Base-by-base conservation (phyloP, 2,888 invertebrate genomes). In the Spicauda simplicius region DNA sequence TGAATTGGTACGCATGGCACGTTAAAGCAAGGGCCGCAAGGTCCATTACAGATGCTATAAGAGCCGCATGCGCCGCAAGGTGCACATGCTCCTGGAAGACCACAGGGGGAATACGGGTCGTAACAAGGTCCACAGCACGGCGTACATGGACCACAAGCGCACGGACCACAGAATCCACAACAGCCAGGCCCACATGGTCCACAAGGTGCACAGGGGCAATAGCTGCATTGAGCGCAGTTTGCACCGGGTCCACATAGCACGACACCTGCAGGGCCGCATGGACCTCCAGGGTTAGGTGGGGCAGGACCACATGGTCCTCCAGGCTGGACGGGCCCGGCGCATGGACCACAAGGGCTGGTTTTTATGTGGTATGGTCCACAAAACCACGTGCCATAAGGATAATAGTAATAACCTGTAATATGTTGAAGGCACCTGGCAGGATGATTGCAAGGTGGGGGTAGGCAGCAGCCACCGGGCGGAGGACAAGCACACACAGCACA, bases 391-490 rank as follows among this genome's bases (percentile, higher is more conserved):
- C 89, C 90, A 57, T 90, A 90, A 0, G 90, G 90, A 64, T 90
- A 90, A 71, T 90, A 89, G 70, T 87, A 90, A 72, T 90, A 90
- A 4, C 90, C 89, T 4, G 85, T 85, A 86, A 89, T 86, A 69
- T 84, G 83, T 56, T 89, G 87, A 12, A 89, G 54, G 70, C 89
- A 89, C 30, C 71, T 76, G 0, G 90, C 80, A 0, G 87, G 84
- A 0, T 73, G 73, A 66, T 86, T 85, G 71, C 87, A 85, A 0
- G 88, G 88, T 0, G 88, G 86, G 0, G 89, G 90, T 0, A 88
- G 76, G 59, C 80, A 81, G 64, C 75, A 70, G 2, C 80, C 80
- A 62, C 75, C 70, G 0, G 8, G 58, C 71, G 70, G 70, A 66
- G 56, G 20, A 66, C 60, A 33, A 30, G 50, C 41, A 61, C 63